Evolutionary conservation across 2,113 vertebrate species (phyloP), one percentile per base, ranked within the genome.

Genomic region (Siniperca chuatsi): DNA sequence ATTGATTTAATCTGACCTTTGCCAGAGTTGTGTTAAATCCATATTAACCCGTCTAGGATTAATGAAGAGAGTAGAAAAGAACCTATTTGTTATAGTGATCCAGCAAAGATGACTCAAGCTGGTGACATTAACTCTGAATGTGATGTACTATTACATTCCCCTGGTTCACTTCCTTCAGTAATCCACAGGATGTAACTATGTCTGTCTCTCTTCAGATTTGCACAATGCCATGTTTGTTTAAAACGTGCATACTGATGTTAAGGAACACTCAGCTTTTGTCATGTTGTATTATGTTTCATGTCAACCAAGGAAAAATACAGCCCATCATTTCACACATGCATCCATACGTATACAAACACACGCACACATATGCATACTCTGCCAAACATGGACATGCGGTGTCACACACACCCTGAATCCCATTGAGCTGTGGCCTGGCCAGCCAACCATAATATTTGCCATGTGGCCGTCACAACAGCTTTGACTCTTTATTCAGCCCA

Each of bases 1-100:
- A 91, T 84, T 89, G 85, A 93, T 95, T 93, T 90, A 90, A 95
- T 92, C 93, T 90, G 92, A 90, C 92, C 90, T 93, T 93, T 91
- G 81, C 61, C 77, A 44, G 85, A 90, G 61, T 88, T 87, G 83
- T 84, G 89, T 91, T 91, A 89, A 94, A 89, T 91, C 90, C 86
- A 89, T 78, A 93, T 90, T 92, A 93, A 90, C 83, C 23, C 13
- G 18, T 75, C 60, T 12, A 71, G 88, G 91, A 94, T 93, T 92
- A 92, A 91, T 86, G 79, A 89, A 66, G 75, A 87, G 73, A 84
- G 80, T 55, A 54, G 89, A 76, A 90, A 89, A 85, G 75, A 87
- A 78, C 35, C 73, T 81, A 88, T 90, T 93, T 87, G 83, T 90
- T 85, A 85, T 62, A 64, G 74, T 57, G 68, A 85, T 87, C 72